Conservation (phyloP, 2,888 invertebrate species). For the Apoderus coryli region DNA sequence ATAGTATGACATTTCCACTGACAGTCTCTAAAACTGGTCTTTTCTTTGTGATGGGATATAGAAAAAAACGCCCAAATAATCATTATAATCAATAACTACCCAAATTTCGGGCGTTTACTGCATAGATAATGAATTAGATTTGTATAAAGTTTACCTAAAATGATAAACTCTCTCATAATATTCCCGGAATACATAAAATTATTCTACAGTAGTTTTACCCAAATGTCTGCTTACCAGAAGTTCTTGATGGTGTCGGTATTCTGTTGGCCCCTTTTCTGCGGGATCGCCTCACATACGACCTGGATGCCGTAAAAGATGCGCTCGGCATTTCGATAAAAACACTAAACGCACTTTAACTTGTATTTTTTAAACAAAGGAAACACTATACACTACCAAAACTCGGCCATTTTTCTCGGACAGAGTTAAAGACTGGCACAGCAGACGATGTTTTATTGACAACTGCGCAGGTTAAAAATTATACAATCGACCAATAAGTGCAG, state of each 20-base stretch:
- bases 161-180: too few species aligned
- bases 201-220: neutral
- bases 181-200: too few species aligned
- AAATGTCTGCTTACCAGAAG: constrained; percentile 54
- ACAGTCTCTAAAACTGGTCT: too few species aligned
- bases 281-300: constrained; percentile 83
- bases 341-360: constrained; percentile 25
- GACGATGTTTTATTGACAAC: too few species aligned
- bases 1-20: too few species aligned
- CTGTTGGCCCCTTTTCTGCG: constrained; percentile 84
- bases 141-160: constrained; percentile 10
- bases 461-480: too few species aligned
- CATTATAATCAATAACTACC: neutral
- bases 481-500: constrained; percentile 16
- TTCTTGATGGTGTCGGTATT: constrained; percentile 66
- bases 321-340: constrained; percentile 69
- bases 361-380: constrained; percentile 62
- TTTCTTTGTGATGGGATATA: neutral
- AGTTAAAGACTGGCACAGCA: too few species aligned
- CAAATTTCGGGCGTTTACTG: neutral
- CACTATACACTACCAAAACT: constrained; percentile 62
- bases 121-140: constrained; percentile 13
- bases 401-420: constrained; percentile 70
- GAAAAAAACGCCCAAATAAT: neutral
- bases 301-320: constrained; percentile 86